These are phyloP conservation scores for Ailurus styani DNA, from an alignment of 2,113 vertebrate species.

Conservation along the genomic window DNA sequence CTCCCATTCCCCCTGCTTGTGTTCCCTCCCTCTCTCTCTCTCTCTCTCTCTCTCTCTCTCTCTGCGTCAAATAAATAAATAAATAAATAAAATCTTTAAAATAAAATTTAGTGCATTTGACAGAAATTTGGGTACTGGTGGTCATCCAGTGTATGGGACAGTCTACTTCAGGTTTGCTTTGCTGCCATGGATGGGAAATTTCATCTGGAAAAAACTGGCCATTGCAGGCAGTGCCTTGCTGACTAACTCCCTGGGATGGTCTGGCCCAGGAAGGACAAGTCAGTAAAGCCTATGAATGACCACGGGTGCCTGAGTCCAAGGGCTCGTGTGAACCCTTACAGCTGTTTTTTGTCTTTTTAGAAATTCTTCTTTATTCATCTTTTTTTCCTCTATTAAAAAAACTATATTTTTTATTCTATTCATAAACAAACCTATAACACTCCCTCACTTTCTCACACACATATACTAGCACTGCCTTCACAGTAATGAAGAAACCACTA, in stretches of 20 bases:
- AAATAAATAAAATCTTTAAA: too few species aligned
- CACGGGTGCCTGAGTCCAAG: too few species aligned
- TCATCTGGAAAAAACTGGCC: not conserved
- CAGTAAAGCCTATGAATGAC: not conserved
- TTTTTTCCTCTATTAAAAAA: not conserved
- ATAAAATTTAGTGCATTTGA: not conserved
- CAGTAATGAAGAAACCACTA: not conserved
- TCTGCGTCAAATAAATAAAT: too few species aligned
- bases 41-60: too few species aligned
- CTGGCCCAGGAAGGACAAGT: not conserved
- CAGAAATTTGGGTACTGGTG: not conserved
- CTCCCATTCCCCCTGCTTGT: too few species aligned
- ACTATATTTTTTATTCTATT: not conserved
- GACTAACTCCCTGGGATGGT: not conserved
- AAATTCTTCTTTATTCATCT: not conserved
- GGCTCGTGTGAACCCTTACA: not conserved
- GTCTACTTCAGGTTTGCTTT: not conserved
- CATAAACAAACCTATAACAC: not conserved
- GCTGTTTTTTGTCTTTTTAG: not conserved
- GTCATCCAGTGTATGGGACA: not conserved
- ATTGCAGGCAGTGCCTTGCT: not conserved
- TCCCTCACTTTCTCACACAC: not conserved
- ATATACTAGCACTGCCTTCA: not conserved
- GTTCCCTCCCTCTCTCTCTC: too few species aligned
- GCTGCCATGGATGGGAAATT: not conserved